Percentiles rank a stretch among this genome's conserved stretches.
phyloP scores from a whole-genome alignment of 2,797 vertebrate species.

The Perdix hodgsoniae region DNA sequence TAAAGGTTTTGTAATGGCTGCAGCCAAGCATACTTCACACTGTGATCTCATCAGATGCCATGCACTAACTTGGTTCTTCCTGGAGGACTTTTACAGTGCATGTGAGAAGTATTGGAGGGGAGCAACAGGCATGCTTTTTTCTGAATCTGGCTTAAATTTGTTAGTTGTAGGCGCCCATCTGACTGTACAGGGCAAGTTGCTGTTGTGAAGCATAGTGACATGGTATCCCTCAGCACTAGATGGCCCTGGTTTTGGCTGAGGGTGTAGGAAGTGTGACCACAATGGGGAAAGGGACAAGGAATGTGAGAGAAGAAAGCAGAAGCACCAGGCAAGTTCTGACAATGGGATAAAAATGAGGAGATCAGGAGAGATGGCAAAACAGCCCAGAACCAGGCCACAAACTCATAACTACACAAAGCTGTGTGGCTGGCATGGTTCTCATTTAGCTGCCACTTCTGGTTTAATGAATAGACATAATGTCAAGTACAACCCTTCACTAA shows the following conservation, averaged over 20 bases:
- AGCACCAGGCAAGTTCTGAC: background rate
- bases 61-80: background rate
- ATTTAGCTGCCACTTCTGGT: background rate
- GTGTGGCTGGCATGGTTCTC: background rate
- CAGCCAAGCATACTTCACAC: background rate
- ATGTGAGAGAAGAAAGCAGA: background rate
- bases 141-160: background rate
- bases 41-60: conserved; percentile 17
- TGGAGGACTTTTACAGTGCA: background rate
- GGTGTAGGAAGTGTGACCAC: background rate
- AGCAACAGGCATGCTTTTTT: background rate
- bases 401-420: background rate
- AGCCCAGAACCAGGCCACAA: background rate
- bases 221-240: background rate
- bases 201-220: background rate
- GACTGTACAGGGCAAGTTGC: background rate
- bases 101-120: background rate
- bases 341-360: background rate
- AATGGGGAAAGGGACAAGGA: background rate
- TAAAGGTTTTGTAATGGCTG: background rate
- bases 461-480: background rate
- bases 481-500: background rate
- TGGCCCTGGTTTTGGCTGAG: background rate
- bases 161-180: background rate
- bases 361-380: background rate